Conservation (phyloP, 64 coral and sea anemone species). For the Montipora sp. region DNA sequence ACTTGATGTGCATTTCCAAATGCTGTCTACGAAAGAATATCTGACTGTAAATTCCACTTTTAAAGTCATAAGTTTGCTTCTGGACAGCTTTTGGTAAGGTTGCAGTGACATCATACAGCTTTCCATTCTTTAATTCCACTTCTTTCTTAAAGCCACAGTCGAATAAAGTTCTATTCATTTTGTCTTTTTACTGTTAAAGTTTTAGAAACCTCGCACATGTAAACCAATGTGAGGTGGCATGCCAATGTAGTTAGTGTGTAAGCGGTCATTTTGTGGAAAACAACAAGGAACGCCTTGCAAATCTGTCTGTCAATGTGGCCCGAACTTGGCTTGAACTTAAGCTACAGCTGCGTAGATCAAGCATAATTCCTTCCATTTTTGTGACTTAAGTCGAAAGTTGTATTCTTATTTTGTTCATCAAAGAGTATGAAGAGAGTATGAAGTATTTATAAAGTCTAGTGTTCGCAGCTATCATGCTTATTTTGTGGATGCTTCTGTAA, state of each 20-base stretch:
- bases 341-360: constrained; percentile 47
- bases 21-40: constrained; percentile 62
- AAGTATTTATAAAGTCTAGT: constrained; percentile 80
- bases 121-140: constrained; percentile 37
- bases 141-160: constrained; percentile 61
- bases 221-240: constrained; percentile 61
- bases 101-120: constrained; percentile 43
- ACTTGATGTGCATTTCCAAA: constrained; percentile 73
- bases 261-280: constrained; percentile 84
- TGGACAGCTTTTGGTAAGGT: constrained; percentile 73
- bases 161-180: constrained; percentile 81
- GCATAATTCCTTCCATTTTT: constrained; percentile 75
- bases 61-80: constrained; percentile 49
- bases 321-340: constrained; percentile 73
- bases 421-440: constrained; percentile 50
- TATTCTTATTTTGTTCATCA: constrained; percentile 47
- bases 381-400: constrained; percentile 72
- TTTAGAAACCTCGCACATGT: constrained; percentile 62
- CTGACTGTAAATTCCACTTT: constrained; percentile 78
- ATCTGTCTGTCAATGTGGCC: constrained; percentile 68
- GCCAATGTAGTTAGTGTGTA: constrained; percentile 69
- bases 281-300: constrained; percentile 86
- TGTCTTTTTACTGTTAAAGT: constrained; percentile 58
- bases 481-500: constrained; percentile 79
- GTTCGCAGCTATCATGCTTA: constrained; percentile 75